phyloP scores from a whole-genome alignment of 1,140 invertebrate species.

The Rhopalosiphum padi region DNA sequence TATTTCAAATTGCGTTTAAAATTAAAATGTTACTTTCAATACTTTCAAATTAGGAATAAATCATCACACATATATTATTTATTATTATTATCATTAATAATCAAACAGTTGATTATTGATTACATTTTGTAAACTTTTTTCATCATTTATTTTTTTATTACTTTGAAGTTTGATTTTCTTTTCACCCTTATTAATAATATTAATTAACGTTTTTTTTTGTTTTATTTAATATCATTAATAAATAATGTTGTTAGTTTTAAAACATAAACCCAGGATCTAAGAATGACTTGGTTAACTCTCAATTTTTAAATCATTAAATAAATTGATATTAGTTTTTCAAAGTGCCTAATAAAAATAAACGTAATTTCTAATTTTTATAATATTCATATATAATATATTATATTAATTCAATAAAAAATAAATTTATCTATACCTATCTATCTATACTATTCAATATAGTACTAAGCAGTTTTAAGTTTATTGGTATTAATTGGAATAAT shows the following conservation, averaged over 20 bases:
- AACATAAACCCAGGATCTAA: background rate
- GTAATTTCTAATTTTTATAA: background rate
- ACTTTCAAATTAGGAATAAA: background rate
- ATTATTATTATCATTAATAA: background rate
- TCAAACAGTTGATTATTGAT: constrained; percentile 7
- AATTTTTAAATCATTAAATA: background rate
- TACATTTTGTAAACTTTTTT: background rate
- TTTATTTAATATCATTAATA: constrained; percentile 4
- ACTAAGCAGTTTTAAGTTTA: no score
- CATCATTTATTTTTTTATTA: background rate
- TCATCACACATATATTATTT: background rate
- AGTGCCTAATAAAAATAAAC: background rate
- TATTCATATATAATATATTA: background rate
- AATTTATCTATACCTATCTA: background rate
- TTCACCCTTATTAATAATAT: constrained; percentile 2
- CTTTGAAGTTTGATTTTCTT: background rate
- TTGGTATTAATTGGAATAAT: no score
- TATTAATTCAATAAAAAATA: background rate
- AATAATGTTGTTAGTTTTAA: constrained; percentile 13
- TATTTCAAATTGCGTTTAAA: background rate
- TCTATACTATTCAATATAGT: background rate
- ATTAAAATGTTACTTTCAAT: background rate
- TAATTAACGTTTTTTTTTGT: background rate
- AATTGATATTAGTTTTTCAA: background rate
- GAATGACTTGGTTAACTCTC: background rate